Evolutionary conservation across 2,113 vertebrate genomes (phyloP).

Genomic region (Corvus cornix): DNA sequence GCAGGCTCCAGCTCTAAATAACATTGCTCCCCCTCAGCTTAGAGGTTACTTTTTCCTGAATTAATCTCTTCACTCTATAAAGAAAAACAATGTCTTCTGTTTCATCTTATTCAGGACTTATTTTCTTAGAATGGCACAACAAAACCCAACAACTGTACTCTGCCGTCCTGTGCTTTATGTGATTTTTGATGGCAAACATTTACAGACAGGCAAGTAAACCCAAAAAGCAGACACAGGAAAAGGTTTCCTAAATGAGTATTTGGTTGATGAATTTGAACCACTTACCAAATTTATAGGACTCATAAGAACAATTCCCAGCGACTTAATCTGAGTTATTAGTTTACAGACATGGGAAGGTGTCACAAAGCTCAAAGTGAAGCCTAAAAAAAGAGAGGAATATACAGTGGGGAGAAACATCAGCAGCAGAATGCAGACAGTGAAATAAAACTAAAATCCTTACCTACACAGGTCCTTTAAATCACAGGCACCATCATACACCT

Average conservation of each 20-base stretch:
- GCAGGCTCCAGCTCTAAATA: neutral
- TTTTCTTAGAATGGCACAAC: neutral
- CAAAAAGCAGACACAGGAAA: neutral
- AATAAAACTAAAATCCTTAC: neutral
- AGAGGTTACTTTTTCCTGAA: neutral
- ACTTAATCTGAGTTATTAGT: neutral
- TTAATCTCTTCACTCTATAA: neutral
- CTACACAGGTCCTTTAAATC: neutral
- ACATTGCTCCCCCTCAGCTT: neutral
- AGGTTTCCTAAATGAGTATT: neutral
- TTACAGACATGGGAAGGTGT: neutral
- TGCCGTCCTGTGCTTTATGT: neutral
- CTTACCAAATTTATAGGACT: neutral
- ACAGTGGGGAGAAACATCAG: fast-evolving
- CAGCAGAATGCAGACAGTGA: neutral
- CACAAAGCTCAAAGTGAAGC: neutral
- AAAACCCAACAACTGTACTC: neutral
- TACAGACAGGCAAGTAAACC: neutral
- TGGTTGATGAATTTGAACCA: neutral
- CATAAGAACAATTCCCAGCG: neutral
- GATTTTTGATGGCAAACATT: neutral
- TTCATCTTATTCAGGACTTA: neutral
- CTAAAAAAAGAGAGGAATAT: neutral
- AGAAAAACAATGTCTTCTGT: neutral
- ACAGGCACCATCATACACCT: neutral